These are phyloP conservation scores for Ceyx cyanopectus DNA, from an alignment of 2,113 vertebrate species.

Conservation along the genomic window DNA sequence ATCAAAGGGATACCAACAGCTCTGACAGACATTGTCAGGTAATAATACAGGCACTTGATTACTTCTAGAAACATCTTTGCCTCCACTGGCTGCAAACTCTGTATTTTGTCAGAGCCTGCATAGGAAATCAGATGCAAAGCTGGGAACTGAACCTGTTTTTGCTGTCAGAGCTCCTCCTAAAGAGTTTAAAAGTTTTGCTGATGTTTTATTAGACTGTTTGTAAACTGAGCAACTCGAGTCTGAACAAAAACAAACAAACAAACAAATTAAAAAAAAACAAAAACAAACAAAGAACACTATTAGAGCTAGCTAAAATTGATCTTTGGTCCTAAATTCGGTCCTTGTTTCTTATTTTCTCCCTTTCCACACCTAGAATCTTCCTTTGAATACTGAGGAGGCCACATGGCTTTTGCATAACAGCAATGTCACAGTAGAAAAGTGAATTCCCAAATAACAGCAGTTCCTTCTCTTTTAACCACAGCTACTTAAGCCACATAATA, in stretches of 20 bases:
- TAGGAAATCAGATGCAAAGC: background rate
- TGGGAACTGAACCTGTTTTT: background rate
- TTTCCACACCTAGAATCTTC: background rate
- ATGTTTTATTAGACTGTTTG: background rate
- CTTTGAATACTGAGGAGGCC: background rate
- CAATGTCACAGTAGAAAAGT: background rate
- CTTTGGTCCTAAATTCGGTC: background rate
- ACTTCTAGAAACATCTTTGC: slow-evolving; percentile 24
- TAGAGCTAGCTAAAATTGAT: background rate
- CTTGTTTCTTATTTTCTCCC: background rate
- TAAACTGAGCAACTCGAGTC: background rate
- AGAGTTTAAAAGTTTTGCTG: background rate
- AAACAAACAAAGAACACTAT: too few relatives aligned
- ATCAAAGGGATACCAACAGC: background rate
- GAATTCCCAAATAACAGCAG: background rate
- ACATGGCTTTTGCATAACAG: background rate
- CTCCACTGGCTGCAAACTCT: background rate
- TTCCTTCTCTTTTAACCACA: background rate
- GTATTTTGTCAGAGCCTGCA: background rate
- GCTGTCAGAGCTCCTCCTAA: background rate
- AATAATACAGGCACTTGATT: background rate
- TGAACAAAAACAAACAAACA: background rate
- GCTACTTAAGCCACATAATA: background rate
- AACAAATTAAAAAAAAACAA: too few relatives aligned
- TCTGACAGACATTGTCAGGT: background rate